A percentile compares a stretch with the other conserved stretches of the same genome.
Evolutionary conservation across 35 echinoderm and acorn worm species (phyloP).

Genomic region (Lytechinus pictus): DNA sequence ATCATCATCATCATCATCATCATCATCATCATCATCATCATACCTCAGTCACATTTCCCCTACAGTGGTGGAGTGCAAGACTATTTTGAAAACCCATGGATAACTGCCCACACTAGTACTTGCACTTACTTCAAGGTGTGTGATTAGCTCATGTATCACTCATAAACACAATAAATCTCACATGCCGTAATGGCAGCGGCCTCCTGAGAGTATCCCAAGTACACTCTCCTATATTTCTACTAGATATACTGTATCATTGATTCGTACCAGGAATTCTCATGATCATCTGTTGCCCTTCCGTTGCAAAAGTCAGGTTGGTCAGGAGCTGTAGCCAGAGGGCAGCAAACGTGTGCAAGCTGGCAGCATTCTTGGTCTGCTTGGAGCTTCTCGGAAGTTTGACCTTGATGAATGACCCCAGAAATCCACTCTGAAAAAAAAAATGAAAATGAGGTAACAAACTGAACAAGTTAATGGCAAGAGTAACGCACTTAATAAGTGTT

Average conservation of each 20-base stretch:
- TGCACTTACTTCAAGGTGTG: no score
- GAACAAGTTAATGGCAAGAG: background rate
- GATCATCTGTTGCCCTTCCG: constrained; percentile 93
- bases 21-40: no score
- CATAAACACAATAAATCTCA: no score
- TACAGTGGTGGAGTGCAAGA: no score
- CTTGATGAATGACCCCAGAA: constrained; percentile 74
- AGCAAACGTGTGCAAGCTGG: constrained; percentile 25
- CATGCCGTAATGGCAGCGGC: no score
- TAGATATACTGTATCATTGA: background rate
- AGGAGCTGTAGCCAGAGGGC: constrained; percentile 88
- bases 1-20: no score
- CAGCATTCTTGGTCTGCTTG: constrained; percentile 44
- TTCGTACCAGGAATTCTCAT: constrained; percentile 85
- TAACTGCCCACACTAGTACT: no score
- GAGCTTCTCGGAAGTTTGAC: constrained; percentile 59
- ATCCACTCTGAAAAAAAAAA: constrained; percentile 75
- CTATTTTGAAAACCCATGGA: no score
- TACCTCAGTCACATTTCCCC: no score
- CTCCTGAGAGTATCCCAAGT: no score
- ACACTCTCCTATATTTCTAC: background rate
- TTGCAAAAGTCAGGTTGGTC: constrained; percentile 83
- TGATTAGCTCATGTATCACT: no score
- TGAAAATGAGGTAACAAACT: background rate
- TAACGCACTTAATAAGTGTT: no score